These are phyloP conservation scores for Natrix natrix DNA, from an alignment of 2,797 vertebrate genomes.

Conservation along the genomic window DNA sequence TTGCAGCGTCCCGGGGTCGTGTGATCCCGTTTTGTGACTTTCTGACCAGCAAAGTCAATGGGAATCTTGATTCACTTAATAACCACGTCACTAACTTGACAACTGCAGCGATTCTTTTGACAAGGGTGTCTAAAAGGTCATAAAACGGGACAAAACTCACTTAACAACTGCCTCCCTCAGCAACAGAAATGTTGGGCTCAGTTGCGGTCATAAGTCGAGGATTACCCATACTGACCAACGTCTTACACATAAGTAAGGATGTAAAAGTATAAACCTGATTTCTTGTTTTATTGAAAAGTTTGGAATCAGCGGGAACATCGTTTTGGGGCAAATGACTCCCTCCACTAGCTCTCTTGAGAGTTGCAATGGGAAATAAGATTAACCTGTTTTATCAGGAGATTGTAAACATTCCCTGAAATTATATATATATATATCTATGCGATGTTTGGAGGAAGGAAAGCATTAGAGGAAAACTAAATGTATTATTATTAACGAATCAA, in stretches of 20 bases:
- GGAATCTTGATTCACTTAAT: too few relatives aligned
- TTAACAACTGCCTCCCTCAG: neutral
- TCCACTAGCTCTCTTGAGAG: too few relatives aligned
- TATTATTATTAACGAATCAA: too few relatives aligned
- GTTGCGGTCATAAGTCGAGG: neutral
- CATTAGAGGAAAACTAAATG: neutral
- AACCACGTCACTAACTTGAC: too few relatives aligned
- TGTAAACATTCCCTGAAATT: neutral
- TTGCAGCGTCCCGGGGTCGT: too few relatives aligned
- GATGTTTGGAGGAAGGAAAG: neutral
- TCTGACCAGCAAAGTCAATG: too few relatives aligned
- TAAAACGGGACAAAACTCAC: neutral
- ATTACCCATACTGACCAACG: neutral
- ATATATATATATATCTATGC: neutral
- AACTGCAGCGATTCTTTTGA: too few relatives aligned
- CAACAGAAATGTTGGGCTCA: neutral
- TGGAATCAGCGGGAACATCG: neutral
- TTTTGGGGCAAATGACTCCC: neutral
- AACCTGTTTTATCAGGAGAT: neutral
- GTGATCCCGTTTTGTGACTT: too few relatives aligned
- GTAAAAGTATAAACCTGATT: neutral
- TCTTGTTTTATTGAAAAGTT: neutral
- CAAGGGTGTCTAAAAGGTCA: too few relatives aligned
- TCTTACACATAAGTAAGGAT: neutral
- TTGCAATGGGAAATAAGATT: neutral